Base-by-base conservation (phyloP, 2,888 invertebrate genomes). In the Vannuccia rotundouncinata region DNA sequence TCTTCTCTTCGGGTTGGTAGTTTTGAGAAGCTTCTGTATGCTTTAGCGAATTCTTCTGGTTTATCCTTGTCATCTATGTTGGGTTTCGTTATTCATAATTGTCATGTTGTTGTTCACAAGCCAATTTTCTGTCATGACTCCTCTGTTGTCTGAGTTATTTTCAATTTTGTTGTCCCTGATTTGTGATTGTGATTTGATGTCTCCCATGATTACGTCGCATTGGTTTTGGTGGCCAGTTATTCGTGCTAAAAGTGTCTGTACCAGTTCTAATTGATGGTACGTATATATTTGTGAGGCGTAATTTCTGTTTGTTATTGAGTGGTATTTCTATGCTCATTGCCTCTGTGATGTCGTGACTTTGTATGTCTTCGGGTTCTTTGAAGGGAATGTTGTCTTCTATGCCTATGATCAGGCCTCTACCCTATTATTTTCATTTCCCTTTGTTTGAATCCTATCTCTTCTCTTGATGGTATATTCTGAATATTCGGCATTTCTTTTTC, bases 31-130 rank as follows among this genome's bases (percentile, higher is more conserved):
- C 25, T 27, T 66, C 66, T 66, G 66, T 66, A 66, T 5, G 66
- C 25, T 66, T 66, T 17, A 27, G 66, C 66, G 25, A 66, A 66
- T 17, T 22, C 2, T 17, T 66, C 25, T 17, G 22, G 22, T 66
- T 66, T 66, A 66, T 66, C 66, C 66, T 66, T 66, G 66, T 66
- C 66, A 22, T 66, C 66, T 22, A 66, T 66, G 45, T 45, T 13
- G 5, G 45, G 5, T 17, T 45, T 17, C 45, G 17, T 45, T 45
- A 17, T 45, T 45, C 5, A 45, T 45, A 17, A 5, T 13, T 5
- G 45, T 17, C 45, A 45, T 45, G 5, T 5, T 13, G 45, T 45
- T 45, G 45, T 45, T 45, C 10, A 17, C 45, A 13, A 45, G 17
- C 45, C 45, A 45, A 13, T 45, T 17, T 45, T 45, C 45, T 13